These are phyloP conservation scores for Artemia sinica DNA, from an alignment of 2,888 invertebrate genomes.

Conservation along the genomic window DNA sequence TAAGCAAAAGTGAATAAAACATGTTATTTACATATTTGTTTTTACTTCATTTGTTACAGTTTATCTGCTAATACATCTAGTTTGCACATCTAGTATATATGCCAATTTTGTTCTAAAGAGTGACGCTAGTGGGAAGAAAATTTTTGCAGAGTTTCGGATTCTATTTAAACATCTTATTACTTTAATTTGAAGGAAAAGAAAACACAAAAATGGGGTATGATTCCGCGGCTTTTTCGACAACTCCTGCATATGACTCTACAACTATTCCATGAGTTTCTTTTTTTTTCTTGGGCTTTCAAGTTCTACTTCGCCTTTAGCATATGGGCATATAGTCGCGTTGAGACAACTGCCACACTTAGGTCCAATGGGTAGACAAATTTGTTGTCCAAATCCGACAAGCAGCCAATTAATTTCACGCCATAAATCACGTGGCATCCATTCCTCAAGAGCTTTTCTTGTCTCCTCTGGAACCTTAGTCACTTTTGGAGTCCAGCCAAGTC, in stretches of 20 bases:
- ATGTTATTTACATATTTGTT: no score
- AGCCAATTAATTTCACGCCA: slow-evolving; percentile 79
- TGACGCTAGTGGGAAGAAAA: no score
- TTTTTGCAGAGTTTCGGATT: no score
- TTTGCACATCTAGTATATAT: no score
- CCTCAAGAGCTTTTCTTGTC: slow-evolving; percentile 62
- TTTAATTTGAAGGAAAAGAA: no score
- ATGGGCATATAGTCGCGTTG: slow-evolving; percentile 62
- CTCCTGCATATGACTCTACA: background rate
- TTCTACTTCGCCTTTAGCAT: slow-evolving; percentile 12
- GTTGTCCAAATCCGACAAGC: slow-evolving; percentile 94
- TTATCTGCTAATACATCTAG: no score
- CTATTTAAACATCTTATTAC: no score
- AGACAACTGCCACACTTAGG: slow-evolving; percentile 70
- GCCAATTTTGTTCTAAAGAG: no score
- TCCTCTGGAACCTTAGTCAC: slow-evolving; percentile 60
- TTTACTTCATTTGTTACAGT: no score
- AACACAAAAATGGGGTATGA: no score
- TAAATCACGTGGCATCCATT: slow-evolving; percentile 65
- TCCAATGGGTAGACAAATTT: slow-evolving; percentile 59
- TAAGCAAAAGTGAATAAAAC: no score
- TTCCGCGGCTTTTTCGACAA: background rate
- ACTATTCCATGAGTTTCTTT: background rate
- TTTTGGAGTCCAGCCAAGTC: slow-evolving; percentile 64
- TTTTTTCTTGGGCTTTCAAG: background rate